Evolutionary conservation across 64 coral and sea anemone species (phyloP).

Genomic region (Dendrophyllia cribrosa): DNA sequence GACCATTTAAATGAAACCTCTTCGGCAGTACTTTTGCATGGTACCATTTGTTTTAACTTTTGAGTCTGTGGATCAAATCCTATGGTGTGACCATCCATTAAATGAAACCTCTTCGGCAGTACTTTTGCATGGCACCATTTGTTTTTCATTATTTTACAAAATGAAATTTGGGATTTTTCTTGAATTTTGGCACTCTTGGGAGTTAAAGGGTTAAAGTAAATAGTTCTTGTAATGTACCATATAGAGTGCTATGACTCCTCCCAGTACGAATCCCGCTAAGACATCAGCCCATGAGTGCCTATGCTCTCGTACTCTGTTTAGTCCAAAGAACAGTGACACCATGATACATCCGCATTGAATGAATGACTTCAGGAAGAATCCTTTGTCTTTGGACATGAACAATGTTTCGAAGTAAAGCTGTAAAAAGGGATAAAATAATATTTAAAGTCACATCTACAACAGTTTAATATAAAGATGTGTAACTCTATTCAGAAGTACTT

Average conservation of each 20-base stretch:
- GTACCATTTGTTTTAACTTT: no score
- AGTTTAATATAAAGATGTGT: no score
- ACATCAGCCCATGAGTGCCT: slow-evolving; percentile 63
- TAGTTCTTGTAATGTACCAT: slow-evolving; percentile 18
- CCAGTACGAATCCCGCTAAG: slow-evolving; percentile 36
- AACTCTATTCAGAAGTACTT: no score
- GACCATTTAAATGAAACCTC: no score
- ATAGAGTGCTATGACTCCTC: background rate
- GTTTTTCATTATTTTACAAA: no score
- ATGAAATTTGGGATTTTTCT: background rate
- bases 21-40: no score
- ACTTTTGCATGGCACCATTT: no score
- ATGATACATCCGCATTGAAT: slow-evolving; percentile 29
- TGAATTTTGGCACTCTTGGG: background rate
- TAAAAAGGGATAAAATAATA: background rate
- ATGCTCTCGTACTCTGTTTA: slow-evolving; percentile 28
- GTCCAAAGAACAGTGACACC: slow-evolving; percentile 25
- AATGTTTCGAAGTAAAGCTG: slow-evolving; percentile 26
- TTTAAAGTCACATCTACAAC: no score
- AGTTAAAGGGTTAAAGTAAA: background rate
- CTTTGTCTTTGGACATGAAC: background rate
- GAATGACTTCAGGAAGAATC: slow-evolving; percentile 22
- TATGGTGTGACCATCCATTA: no score
- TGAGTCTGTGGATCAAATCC: no score
- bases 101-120: no score